Evolutionary conservation across 1,140 invertebrate species (phyloP).

Genomic region (Calliopsis andreniformis): DNA sequence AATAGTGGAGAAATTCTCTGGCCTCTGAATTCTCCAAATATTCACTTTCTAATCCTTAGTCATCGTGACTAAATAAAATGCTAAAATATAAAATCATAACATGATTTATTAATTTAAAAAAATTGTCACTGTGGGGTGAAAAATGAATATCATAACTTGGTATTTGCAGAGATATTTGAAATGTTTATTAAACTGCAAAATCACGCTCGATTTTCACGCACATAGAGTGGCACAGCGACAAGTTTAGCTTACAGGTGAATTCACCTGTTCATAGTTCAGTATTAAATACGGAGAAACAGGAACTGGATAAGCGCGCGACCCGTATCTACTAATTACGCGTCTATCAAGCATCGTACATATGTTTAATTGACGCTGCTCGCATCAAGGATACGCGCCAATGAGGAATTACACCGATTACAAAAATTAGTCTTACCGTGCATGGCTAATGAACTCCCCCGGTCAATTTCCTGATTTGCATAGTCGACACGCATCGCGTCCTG

Average conservation of each 20-base stretch:
- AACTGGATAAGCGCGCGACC: constrained; percentile 42
- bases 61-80: no score
- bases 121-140: neutral
- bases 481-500: constrained; percentile 12
- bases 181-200: neutral
- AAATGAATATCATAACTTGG: neutral
- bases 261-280: constrained; percentile 47
- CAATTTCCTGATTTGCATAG: constrained; percentile 43
- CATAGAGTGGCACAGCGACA: neutral
- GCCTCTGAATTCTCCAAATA: no score
- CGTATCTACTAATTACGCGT: constrained; percentile 62
- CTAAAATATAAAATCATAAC: no score
- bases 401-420: constrained; percentile 32
- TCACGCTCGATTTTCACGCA: constrained; percentile 12
- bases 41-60: no score
- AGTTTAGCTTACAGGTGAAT: neutral
- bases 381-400: constrained; percentile 38
- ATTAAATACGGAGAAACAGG: constrained; percentile 30
- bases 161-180: neutral
- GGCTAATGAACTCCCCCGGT: constrained; percentile 51
- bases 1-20: neutral
- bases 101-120: no score
- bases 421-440: constrained; percentile 36
- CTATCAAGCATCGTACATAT: constrained; percentile 46
- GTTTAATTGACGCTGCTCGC: constrained; percentile 58